Base-by-base conservation (phyloP, 1,140 invertebrate species). In the Saccostrea glomerata region DNA sequence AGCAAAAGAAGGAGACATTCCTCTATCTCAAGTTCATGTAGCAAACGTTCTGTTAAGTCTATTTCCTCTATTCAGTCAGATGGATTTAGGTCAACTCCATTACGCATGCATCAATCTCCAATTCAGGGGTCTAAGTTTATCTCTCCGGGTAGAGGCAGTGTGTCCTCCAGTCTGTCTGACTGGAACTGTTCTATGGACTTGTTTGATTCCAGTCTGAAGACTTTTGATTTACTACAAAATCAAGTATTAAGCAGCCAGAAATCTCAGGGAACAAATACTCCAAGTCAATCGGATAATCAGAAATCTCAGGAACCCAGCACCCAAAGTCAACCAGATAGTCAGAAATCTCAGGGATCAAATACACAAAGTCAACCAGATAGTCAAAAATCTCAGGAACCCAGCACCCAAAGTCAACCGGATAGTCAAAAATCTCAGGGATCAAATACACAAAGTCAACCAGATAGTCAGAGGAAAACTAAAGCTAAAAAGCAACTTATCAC, bases 81-180 rank as follows among this genome's bases (percentile, higher is more conserved):
- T 7, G 82, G 82, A 55, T 84, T 84, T 25, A 54, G 40, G 20
- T 84, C 82, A n/a, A 84, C 82, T 54, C 82, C 82, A n/a, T 55
- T 40, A 12, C 70, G 70, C 30, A 77, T 77, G 70, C 70, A 77
- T 15, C 70, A 77, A 23, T 77, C 70, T 1, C 70, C 70, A 2
- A 25, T 25, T 11, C 23, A 77, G 11, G 13, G 15, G 13, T 77
- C 70, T 12, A 77, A 25, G 36, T 25, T 77, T 30, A 25, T 77
- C 9, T 36, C 23, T 0, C 25, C 70, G 13, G 25, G 30, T 15
- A 25, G 3, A 25, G 12, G 70, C 25, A 77, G 70, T 77, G 11
- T 13, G 15, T 30, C 25, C 13, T 77, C 70, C 30, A 77, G 70
- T 77, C 25, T 77, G 25, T 77, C 70, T 36, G 70, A 63, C 15